Evolutionary conservation across 1,140 invertebrate genomes (phyloP).

Genomic region (Neotoxoptera formosana): DNA sequence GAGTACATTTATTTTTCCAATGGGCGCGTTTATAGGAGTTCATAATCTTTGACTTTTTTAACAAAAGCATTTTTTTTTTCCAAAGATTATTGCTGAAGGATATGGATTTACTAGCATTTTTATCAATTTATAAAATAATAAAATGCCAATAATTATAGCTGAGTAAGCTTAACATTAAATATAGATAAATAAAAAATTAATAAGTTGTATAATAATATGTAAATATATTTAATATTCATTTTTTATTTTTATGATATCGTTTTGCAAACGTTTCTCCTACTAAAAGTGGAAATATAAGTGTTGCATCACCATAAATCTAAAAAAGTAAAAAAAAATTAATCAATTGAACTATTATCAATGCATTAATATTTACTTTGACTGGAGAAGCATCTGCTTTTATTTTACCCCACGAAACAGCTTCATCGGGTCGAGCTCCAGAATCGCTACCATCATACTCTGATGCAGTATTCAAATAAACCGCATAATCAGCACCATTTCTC

Average conservation of each 20-base stretch:
- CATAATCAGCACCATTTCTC: conserved; percentile 97
- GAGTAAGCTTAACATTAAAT: background rate
- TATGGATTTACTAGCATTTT: background rate
- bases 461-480: conserved; percentile 97
- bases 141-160: background rate
- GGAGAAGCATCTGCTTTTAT: conserved; percentile 87
- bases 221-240: conserved; percentile 60
- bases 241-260: conserved; percentile 47
- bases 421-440: conserved; percentile 95
- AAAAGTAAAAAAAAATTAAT: background rate
- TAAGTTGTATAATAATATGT: background rate
- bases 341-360: background rate
- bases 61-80: background rate
- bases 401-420: conserved; percentile 99
- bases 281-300: conserved; percentile 91
- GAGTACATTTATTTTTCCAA: too few species aligned
- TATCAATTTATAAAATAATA: background rate
- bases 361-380: conserved; percentile 76
- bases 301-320: conserved; percentile 94
- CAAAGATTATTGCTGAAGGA: background rate
- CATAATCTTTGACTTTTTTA: too few species aligned
- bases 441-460: conserved; percentile 99
- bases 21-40: too few species aligned
- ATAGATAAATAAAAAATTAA: background rate
- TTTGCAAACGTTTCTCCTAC: conserved; percentile 95